Percentiles rank a stretch among this genome's conserved stretches.
Conservation (phyloP, 2,888 invertebrate species). For the Sarcophaga caerulescens region DNA sequence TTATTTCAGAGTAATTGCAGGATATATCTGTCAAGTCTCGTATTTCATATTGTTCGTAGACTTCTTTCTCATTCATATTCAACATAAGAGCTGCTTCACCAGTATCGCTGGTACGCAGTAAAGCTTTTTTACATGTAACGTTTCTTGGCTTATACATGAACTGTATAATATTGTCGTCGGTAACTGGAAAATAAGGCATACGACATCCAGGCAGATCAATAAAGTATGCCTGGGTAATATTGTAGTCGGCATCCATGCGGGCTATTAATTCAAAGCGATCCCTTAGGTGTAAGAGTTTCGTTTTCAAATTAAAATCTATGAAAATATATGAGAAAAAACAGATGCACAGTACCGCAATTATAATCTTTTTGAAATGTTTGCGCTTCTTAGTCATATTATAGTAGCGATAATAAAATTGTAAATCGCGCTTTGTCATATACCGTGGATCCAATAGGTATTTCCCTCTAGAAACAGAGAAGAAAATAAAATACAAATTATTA, state of each 20-base stretch:
- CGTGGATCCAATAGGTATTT: conserved; percentile 79
- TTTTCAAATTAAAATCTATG: conserved; percentile 78
- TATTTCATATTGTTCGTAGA: conserved; percentile 74
- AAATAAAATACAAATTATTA: background rate
- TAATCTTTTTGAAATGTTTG: conserved; percentile 77
- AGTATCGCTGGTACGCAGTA: conserved; percentile 73
- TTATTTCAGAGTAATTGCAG: conserved; percentile 77
- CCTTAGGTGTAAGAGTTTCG: conserved; percentile 76
- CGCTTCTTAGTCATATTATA: conserved; percentile 76
- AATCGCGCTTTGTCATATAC: conserved; percentile 79
- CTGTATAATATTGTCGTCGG: conserved; percentile 77
- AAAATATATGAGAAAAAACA: conserved; percentile 79
- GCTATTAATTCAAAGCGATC: conserved; percentile 79
- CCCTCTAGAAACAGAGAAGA: conserved; percentile 70
- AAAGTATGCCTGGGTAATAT: conserved; percentile 78
- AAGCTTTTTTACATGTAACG: conserved; percentile 74
- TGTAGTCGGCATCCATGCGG: conserved; percentile 77
- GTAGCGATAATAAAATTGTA: conserved; percentile 78
- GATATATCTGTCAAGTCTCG: conserved; percentile 72
- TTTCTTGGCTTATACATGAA: conserved; percentile 75
- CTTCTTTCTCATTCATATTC: conserved; percentile 74
- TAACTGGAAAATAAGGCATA: conserved; percentile 79
- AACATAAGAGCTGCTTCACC: conserved; percentile 72
- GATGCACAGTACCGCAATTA: conserved; percentile 76
- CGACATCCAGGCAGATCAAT: conserved; percentile 80